phyloP scores from a whole-genome alignment of 2,113 vertebrate species.

The Planiliza haematocheilus region DNA sequence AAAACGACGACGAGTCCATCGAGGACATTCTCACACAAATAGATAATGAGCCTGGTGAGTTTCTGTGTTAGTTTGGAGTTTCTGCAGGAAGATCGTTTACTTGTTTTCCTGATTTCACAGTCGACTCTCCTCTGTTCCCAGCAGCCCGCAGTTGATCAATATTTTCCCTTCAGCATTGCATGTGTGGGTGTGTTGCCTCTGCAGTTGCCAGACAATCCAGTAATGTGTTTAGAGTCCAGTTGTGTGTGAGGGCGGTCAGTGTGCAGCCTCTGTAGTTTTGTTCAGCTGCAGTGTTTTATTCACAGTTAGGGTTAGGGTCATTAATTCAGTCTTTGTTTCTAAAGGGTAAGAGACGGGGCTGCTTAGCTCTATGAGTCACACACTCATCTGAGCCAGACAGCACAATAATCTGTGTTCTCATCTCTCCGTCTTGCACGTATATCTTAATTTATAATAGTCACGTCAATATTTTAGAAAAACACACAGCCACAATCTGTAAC shows the following conservation, averaged over 20 bases:
- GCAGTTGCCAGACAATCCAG: conserved; percentile 35
- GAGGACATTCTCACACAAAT: conserved; percentile 97
- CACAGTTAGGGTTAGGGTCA: conserved; percentile 22
- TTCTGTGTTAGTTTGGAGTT: not conserved
- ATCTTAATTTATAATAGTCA: conserved; percentile 7
- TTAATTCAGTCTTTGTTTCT: conserved; percentile 60
- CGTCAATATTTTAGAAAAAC: not conserved
- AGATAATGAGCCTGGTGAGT: conserved; percentile 92
- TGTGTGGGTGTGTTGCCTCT: conserved; percentile 53
- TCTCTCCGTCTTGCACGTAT: not conserved
- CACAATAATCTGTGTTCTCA: conserved; percentile 21
- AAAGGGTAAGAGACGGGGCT: conserved; percentile 37
- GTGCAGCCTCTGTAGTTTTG: conserved; percentile 22
- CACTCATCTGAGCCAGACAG: conserved; percentile 18
- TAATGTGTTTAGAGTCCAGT: conserved; percentile 38
- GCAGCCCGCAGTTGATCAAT: conserved; percentile 40
- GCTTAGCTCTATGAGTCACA: conserved; percentile 38
- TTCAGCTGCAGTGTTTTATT: conserved; percentile 24
- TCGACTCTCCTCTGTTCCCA: conserved; percentile 17
- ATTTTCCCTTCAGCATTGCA: conserved; percentile 32
- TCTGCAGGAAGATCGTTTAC: not conserved
- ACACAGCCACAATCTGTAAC: not conserved
- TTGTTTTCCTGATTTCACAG: not conserved
- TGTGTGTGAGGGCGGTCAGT: conserved; percentile 28
- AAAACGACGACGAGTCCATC: conserved; percentile 89